phyloP scores from a whole-genome alignment of 2,797 vertebrate species.

The Characodon lateralis region DNA sequence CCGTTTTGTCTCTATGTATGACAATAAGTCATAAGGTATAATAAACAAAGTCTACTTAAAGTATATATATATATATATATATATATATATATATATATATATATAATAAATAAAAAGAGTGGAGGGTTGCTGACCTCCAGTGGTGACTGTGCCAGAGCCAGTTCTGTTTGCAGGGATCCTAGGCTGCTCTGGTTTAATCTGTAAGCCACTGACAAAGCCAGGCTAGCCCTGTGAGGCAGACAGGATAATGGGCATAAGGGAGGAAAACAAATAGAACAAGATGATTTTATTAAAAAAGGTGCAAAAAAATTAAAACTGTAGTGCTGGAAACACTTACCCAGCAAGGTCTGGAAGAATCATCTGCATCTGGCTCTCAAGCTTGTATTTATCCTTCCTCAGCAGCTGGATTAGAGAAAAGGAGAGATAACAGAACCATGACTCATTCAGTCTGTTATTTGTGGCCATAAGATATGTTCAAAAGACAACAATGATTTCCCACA shows the following conservation, averaged over 20 bases:
- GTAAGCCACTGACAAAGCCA: slow-evolving; percentile 77
- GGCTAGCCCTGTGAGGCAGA: slow-evolving; percentile 42
- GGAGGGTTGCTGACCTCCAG: slow-evolving; percentile 80
- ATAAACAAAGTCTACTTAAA: background rate
- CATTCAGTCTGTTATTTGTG: background rate
- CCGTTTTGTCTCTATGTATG: background rate
- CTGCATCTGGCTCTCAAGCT: slow-evolving; percentile 84
- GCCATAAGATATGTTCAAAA: background rate
- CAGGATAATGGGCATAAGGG: fast-evolving
- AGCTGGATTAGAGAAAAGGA: slow-evolving; percentile 72
- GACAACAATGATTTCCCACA: slow-evolving; percentile 30
- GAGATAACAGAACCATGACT: slow-evolving; percentile 27
- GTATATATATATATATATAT: no score
- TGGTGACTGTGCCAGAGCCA: slow-evolving; percentile 86
- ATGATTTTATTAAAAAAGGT: background rate
- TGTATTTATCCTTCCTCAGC: slow-evolving; percentile 85
- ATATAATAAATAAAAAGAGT: background rate
- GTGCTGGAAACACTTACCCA: slow-evolving; percentile 74
- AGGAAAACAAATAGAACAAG: background rate
- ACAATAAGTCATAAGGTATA: background rate
- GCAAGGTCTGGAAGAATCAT: slow-evolving; percentile 86
- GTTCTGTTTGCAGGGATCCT: slow-evolving; percentile 85
- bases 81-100: no score
- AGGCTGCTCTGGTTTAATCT: slow-evolving; percentile 76
- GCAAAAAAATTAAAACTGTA: background rate